These are phyloP conservation scores for Limnephilus lunatus DNA, from an alignment of 2,888 invertebrate species.

Conservation along the genomic window DNA sequence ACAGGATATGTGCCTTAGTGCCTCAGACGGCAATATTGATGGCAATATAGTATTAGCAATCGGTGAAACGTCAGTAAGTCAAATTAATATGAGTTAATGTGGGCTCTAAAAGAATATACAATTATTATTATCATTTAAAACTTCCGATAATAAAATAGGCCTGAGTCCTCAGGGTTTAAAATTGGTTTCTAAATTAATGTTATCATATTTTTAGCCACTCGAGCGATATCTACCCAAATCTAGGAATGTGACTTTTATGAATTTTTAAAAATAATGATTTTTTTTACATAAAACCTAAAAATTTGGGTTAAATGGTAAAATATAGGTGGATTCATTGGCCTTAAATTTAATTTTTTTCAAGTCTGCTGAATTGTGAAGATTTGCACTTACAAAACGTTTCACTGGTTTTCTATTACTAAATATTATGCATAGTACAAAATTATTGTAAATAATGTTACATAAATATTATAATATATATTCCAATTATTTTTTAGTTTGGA, in stretches of 20 bases:
- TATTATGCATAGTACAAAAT: not conserved
- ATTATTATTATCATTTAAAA: not conserved
- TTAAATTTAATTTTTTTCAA: no score
- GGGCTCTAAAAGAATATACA: not conserved
- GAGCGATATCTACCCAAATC: not conserved
- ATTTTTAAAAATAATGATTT: no score
- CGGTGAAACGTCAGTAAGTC: not conserved
- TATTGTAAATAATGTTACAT: not conserved
- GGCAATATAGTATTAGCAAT: not conserved
- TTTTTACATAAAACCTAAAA: no score
- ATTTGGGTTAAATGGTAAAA: no score
- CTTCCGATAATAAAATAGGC: no score
- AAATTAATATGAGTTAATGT: not conserved
- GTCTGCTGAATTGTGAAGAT: not conserved
- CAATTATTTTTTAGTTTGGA: not conserved
- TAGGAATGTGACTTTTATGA: not conserved
- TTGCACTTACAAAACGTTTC: not conserved
- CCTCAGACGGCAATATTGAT: not conserved
- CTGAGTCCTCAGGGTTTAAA: no score
- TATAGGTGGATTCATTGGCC: no score
- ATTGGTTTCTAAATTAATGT: not conserved
- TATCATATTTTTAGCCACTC: not conserved
- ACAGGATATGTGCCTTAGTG: slow-evolving; percentile 28
- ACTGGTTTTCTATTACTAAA: not conserved
- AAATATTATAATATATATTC: not conserved